A percentile compares a stretch with the other conserved stretches of the same genome.
These are phyloP conservation scores for Gymnoscelis rufifasciata DNA, from an alignment of 2,888 invertebrate genomes.

Conservation along the genomic window DNA sequence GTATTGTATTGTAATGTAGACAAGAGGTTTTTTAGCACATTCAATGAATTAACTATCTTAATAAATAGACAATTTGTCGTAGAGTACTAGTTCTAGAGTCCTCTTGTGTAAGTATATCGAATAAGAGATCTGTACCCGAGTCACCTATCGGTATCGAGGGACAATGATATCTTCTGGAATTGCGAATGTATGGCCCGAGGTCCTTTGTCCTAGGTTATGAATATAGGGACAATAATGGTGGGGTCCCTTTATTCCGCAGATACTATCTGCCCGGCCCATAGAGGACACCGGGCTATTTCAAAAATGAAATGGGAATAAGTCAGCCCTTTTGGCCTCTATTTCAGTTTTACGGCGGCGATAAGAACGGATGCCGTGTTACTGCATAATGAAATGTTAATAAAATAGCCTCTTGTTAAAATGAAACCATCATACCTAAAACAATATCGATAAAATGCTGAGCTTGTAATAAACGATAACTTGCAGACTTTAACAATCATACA, in stretches of 20 bases:
- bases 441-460: no score
- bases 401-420: no score
- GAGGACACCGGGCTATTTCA: constrained; percentile 13
- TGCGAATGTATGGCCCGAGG: constrained; percentile 12
- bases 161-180: constrained; percentile 24
- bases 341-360: constrained; percentile 11
- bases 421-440: no score
- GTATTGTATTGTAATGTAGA: no score
- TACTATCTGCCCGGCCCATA: constrained; percentile 10
- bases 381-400: not conserved
- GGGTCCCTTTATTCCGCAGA: constrained; percentile 17
- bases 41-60: no score
- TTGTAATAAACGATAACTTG: no score
- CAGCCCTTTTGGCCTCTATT: constrained; percentile 5
- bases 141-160: constrained; percentile 20
- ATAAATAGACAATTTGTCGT: no score
- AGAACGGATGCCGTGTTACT: not conserved
- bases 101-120: not conserved
- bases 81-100: no score
- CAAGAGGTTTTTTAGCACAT: no score
- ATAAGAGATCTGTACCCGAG: not conserved
- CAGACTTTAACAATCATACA: no score
- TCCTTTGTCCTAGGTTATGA: constrained; percentile 21
- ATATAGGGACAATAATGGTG: constrained; percentile 23
- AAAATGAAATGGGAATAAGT: constrained; percentile 12